A percentile compares a stretch with the other conserved stretches of the same genome.
These are phyloP conservation scores for Vidua macroura DNA, from an alignment of 2,113 vertebrate species.

Conservation along the genomic window DNA sequence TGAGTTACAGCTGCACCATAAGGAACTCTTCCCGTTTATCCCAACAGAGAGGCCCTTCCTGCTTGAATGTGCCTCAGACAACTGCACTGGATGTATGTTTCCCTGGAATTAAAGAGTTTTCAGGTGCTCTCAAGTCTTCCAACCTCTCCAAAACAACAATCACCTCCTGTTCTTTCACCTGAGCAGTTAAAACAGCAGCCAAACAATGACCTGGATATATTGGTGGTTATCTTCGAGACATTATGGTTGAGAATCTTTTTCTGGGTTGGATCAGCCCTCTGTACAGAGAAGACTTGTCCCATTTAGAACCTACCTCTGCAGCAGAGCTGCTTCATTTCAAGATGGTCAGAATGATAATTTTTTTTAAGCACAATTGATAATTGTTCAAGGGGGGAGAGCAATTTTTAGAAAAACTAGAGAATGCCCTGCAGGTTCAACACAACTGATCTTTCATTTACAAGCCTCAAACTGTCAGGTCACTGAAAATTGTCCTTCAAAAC, in stretches of 20 bases:
- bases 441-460: background rate
- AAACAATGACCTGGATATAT: background rate
- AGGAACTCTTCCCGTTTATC: background rate
- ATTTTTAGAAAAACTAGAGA: slow-evolving; percentile 15
- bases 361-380: background rate
- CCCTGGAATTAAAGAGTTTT: background rate
- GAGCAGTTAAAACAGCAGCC: background rate
- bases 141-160: background rate
- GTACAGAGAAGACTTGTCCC: background rate
- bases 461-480: slow-evolving; percentile 21
- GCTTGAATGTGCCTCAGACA: background rate
- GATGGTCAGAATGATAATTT: background rate
- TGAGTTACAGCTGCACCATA: background rate
- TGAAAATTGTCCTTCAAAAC: slow-evolving; percentile 25
- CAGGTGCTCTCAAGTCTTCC: background rate
- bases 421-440: slow-evolving; percentile 16
- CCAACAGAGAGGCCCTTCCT: background rate
- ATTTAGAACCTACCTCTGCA: background rate
- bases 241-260: background rate
- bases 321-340: background rate
- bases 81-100: background rate
- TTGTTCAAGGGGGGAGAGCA: background rate
- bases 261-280: background rate
- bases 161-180: background rate
- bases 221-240: background rate